phyloP scores from a whole-genome alignment of 2,113 vertebrate genomes.

The Chlamydotis undulata region DNA sequence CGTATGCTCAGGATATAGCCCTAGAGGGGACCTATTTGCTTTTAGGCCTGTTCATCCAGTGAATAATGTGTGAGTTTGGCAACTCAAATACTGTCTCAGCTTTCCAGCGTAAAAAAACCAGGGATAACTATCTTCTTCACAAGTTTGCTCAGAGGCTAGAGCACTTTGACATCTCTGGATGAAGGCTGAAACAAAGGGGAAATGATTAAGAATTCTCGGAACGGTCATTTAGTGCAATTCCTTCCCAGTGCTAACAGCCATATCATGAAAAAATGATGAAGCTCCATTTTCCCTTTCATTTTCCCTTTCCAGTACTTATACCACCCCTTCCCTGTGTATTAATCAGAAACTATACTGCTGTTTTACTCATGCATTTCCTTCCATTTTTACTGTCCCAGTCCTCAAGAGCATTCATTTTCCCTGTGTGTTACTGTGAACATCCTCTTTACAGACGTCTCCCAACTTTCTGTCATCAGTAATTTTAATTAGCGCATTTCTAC shows the following conservation, averaged over 20 bases:
- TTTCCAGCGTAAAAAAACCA: background rate
- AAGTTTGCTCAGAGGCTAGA: background rate
- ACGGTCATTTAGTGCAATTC: background rate
- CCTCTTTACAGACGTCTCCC: background rate
- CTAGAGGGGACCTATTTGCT: background rate
- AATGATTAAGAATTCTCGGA: background rate
- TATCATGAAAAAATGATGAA: background rate
- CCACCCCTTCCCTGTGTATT: background rate
- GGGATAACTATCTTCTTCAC: background rate
- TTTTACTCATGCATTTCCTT: background rate
- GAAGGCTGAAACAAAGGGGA: background rate
- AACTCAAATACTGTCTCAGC: background rate
- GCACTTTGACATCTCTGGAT: background rate
- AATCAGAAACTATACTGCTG: background rate
- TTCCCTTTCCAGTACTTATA: background rate
- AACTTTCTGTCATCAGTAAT: slow-evolving; percentile 17
- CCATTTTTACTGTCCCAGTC: background rate
- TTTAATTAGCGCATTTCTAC: slow-evolving; percentile 1
- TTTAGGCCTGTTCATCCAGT: background rate
- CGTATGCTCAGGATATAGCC: background rate
- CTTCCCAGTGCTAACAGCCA: background rate
- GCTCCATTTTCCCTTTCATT: background rate
- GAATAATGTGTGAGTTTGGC: background rate
- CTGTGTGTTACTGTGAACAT: background rate
- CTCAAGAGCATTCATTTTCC: background rate